These are phyloP conservation scores for Pipra filicauda DNA, from an alignment of 2,113 vertebrate species.

Conservation along the genomic window DNA sequence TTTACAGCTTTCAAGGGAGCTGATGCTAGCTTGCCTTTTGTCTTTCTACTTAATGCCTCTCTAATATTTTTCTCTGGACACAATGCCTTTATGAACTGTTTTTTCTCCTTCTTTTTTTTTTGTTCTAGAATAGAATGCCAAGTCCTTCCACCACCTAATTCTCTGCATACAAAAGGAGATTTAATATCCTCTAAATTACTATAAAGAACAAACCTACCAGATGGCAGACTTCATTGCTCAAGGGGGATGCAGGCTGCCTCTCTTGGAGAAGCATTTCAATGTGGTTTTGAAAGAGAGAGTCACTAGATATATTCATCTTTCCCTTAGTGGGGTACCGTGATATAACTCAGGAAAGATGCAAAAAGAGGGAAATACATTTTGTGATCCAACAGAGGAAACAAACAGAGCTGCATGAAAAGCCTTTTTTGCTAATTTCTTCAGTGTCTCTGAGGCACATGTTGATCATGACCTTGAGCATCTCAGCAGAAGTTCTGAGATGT, in stretches of 20 bases:
- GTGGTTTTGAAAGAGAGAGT: slow-evolving; percentile 48
- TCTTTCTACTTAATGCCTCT: slow-evolving; percentile 56
- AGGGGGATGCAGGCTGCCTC: slow-evolving; percentile 21
- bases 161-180: slow-evolving; percentile 57
- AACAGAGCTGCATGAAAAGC: background rate
- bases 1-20: slow-evolving; percentile 55
- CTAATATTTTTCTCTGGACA: slow-evolving; percentile 54
- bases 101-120: background rate
- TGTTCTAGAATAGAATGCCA: slow-evolving; percentile 17
- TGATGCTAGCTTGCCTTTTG: slow-evolving; percentile 55
- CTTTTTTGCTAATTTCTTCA: background rate
- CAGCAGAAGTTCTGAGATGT: background rate
- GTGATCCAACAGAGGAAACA: background rate
- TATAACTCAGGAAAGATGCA: slow-evolving; percentile 6
- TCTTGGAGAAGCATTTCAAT: slow-evolving; percentile 14
- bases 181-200: slow-evolving; percentile 51
- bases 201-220: slow-evolving; percentile 47
- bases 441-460: background rate
- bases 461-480: background rate
- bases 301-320: slow-evolving; percentile 8
- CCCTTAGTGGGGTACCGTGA: slow-evolving; percentile 11
- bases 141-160: slow-evolving; percentile 37
- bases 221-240: slow-evolving; percentile 36
- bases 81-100: slow-evolving; percentile 36
- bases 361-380: background rate